phyloP scores from a whole-genome alignment of 2,797 vertebrate species.

The Enteromius fasciolatus region DNA sequence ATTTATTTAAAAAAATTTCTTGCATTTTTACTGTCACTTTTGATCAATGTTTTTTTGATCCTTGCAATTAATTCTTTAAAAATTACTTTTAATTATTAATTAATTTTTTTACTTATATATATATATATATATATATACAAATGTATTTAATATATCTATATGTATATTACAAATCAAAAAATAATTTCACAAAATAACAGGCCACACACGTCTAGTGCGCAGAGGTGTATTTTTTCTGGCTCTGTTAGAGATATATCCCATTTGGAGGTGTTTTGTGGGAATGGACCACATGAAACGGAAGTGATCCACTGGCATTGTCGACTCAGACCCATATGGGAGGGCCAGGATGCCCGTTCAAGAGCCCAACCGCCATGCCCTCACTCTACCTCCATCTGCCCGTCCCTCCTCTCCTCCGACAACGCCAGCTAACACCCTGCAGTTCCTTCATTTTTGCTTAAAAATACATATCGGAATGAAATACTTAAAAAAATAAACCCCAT shows the following conservation, averaged over 20 bases:
- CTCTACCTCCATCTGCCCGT: constrained; percentile 81
- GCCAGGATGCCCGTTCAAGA: constrained; percentile 77
- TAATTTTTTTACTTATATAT: too few species aligned
- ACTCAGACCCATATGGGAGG: constrained; percentile 80
- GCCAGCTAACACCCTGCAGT: constrained; percentile 70
- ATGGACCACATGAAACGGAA: constrained; percentile 45
- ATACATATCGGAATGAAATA: not conserved
- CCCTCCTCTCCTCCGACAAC: constrained; percentile 67
- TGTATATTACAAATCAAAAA: not conserved
- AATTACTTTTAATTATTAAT: not conserved
- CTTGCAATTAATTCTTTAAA: not conserved
- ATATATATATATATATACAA: not conserved
- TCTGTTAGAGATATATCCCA: constrained; percentile 11
- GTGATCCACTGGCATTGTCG: constrained; percentile 49
- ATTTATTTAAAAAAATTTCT: not conserved
- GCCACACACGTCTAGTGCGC: not conserved
- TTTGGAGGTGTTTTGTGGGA: constrained; percentile 57
- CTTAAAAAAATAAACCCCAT: not conserved
- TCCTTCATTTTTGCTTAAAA: not conserved
- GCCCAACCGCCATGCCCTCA: constrained; percentile 79
- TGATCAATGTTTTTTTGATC: not conserved
- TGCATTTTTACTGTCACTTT: not conserved
- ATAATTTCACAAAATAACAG: not conserved
- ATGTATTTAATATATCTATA: too few species aligned
- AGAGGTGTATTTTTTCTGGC: constrained; percentile 17